Conservation (phyloP, 2,797 vertebrate genomes). For the Pantherophis alleghaniensis region DNA sequence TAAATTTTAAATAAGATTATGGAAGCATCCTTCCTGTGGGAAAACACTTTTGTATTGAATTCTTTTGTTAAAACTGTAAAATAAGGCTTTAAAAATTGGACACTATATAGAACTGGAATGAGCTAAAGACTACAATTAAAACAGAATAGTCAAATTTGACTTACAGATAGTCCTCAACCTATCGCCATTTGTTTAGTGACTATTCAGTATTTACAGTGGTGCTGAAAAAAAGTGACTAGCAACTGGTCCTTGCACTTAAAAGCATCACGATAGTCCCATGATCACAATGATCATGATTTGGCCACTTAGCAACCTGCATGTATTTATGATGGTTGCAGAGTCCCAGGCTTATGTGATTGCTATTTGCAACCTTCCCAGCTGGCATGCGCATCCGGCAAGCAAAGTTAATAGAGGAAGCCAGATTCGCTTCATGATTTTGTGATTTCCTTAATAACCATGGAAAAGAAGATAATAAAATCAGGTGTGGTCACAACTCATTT, state of each 20-base stretch:
- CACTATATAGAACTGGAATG: background rate
- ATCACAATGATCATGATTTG: background rate
- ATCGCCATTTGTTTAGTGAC: background rate
- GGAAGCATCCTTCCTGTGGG: background rate
- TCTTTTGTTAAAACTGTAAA: background rate
- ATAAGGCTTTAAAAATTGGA: background rate
- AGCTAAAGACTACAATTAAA: background rate
- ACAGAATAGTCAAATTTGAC: background rate
- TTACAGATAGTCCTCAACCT: background rate
- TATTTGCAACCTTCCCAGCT: background rate
- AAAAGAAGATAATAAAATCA: background rate
- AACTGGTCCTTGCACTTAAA: background rate
- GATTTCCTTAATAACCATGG: background rate
- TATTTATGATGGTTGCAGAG: background rate
- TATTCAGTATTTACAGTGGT: background rate
- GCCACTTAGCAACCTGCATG: background rate
- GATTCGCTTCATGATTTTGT: background rate
- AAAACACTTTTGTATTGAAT: background rate
- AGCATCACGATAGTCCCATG: background rate
- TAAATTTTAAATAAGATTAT: background rate
- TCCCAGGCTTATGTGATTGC: background rate
- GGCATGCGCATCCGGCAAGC: background rate
- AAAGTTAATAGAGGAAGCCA: background rate
- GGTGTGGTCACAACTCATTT: background rate
- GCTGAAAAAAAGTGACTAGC: background rate